A percentile compares a stretch with the other conserved stretches of the same genome.
Evolutionary conservation across 1,140 invertebrate genomes (phyloP).

Genomic region (Drosophila azteca): DNA sequence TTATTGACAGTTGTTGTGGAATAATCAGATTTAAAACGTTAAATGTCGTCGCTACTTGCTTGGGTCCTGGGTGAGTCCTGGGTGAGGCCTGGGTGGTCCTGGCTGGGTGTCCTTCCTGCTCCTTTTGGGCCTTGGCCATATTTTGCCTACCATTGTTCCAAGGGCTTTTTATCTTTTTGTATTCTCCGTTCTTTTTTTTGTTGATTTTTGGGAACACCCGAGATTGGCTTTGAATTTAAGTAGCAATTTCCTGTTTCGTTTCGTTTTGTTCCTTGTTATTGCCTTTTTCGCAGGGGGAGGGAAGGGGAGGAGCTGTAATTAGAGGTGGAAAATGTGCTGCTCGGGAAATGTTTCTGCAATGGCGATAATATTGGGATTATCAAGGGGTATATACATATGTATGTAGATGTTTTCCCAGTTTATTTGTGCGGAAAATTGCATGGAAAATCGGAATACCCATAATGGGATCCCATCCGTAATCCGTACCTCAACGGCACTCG

Average conservation of each 20-base stretch:
- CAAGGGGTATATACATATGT: too few species aligned
- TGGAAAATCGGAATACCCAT: too few species aligned
- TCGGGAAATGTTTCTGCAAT: background rate
- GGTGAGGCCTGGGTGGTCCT: background rate
- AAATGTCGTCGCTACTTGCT: slow-evolving; percentile 70
- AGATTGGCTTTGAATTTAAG: slow-evolving; percentile 80
- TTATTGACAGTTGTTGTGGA: slow-evolving; percentile 82
- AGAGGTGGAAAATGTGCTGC: slow-evolving; percentile 37
- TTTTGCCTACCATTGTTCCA: slow-evolving; percentile 67
- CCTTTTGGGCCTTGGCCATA: slow-evolving; percentile 48
- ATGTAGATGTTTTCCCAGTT: too few species aligned
- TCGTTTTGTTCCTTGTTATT: slow-evolving; percentile 39
- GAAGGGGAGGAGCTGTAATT: too few species aligned
- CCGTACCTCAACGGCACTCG: too few species aligned
- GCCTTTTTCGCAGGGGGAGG: slow-evolving; percentile 14
- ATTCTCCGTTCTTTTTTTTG: too few species aligned
- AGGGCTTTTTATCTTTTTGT: slow-evolving; percentile 61
- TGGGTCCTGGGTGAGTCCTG: slow-evolving; percentile 12
- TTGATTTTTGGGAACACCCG: slow-evolving; percentile 51
- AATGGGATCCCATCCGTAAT: too few species aligned
- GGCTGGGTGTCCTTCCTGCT: slow-evolving; percentile 2
- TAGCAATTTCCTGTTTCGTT: slow-evolving; percentile 68
- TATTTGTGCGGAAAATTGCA: too few species aligned
- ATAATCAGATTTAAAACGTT: slow-evolving; percentile 82
- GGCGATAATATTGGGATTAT: too few species aligned